Base-by-base conservation (phyloP, 2,888 invertebrate species). In the Zeuzera pyrina region DNA sequence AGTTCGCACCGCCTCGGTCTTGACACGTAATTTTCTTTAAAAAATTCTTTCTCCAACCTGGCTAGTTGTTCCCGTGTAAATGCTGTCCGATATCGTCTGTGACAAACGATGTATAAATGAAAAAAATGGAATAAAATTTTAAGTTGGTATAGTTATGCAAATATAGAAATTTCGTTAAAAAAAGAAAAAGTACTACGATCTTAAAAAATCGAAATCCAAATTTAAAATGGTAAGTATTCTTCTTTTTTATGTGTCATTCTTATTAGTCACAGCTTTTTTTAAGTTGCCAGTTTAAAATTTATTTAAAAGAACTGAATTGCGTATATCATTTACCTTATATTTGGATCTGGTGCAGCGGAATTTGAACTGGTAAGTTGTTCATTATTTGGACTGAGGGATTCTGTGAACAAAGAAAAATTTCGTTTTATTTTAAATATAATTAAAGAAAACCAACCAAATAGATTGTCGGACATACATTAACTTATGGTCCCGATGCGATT, bases 11-110 rank as follows among this genome's bases (percentile, higher is more conserved):
- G 85, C 36, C 96, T 86, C 0, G 98, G 98, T 33, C 98, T 84
- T 1, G 97, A 97, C 0, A 99, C 98, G 73, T 99, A 99, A 72
- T 97, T 98, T 73, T 99, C 99, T 53, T 94, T 92, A 74, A 90
- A 90, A 66, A 98, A 99, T 70, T 99, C 99, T 55, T 96, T 95
- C 77, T 99, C 99, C 32, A 99, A 78, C 8, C 95, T 86, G 0
- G 88, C 90, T 25, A 98, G 77, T 67, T 98, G 98, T 62, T 98
- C 98, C 7, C 97, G 85, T 1, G 97, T 96, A 74, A 99, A 99
- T 0, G 98, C 98, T 0, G 98, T 99, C 29, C 99, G 87, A 70
- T 99, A 99, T 33, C 98, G 87, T 36, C 97, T 88, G 48, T n/a
- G n/a, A n/a, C n/a, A n/a, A n/a, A n/a, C n/a, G n/a, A n/a, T n/a